Conservation (phyloP, 2,888 invertebrate genomes). For the Salpingus planirostris region DNA sequence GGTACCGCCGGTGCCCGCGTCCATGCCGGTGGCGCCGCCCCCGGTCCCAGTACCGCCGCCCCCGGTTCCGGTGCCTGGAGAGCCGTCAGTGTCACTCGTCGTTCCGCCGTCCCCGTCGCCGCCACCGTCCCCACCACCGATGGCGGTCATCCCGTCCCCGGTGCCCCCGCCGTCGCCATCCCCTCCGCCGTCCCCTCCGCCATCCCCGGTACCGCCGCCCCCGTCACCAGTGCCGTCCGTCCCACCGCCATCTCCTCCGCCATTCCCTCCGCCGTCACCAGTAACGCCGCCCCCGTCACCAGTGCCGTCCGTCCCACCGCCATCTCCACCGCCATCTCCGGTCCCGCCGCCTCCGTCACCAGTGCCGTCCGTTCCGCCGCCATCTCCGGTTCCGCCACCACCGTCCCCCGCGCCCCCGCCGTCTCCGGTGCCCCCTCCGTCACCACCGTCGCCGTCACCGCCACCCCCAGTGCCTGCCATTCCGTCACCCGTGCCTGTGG, state of each 20-base stretch:
- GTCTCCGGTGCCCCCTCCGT: slow-evolving; percentile 8
- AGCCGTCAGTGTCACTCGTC: slow-evolving; percentile 3
- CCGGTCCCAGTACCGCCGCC: slow-evolving; percentile 4
- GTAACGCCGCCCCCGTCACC: slow-evolving; percentile 5
- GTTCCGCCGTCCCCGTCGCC: slow-evolving; percentile 7
- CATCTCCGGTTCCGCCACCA: slow-evolving; percentile 10
- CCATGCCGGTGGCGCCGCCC: slow-evolving; percentile 4
- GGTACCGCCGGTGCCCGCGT: slow-evolving; percentile 3
- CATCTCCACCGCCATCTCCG: slow-evolving; percentile 7
- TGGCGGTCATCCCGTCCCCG: slow-evolving; percentile 7
- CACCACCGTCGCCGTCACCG: slow-evolving; percentile 7
- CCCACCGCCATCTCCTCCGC: slow-evolving; percentile 7
- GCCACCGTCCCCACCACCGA: slow-evolving; percentile 5
- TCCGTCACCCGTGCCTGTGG: slow-evolving; percentile 12
- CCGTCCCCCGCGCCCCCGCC: slow-evolving; percentile 19
- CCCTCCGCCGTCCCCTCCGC: slow-evolving; percentile 5
- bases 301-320: slow-evolving; percentile 7
- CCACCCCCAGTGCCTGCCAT: slow-evolving; percentile 14
- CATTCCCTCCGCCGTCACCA: slow-evolving; percentile 6
- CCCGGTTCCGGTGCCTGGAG: slow-evolving; percentile 4
- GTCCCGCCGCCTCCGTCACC: slow-evolving; percentile 4
- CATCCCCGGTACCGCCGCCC: slow-evolving; percentile 4
- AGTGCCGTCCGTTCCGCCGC: slow-evolving; percentile 7
- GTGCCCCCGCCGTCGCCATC: slow-evolving; percentile 4
- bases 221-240: slow-evolving; percentile 6